Evolutionary conservation across 2,888 invertebrate species (phyloP).

Genomic region (Epinotia ramella): DNA sequence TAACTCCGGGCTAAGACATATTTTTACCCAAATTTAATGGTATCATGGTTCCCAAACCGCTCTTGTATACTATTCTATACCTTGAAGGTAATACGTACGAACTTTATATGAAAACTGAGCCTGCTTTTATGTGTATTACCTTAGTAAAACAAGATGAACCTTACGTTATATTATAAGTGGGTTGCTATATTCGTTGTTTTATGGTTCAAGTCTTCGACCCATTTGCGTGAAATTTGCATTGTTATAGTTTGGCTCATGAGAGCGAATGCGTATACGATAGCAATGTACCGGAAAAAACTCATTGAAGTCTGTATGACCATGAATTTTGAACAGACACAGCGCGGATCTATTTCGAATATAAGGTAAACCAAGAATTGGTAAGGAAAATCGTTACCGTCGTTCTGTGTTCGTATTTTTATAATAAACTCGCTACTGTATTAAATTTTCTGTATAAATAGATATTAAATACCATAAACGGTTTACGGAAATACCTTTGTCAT

Average conservation of each 20-base stretch:
- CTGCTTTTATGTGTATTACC: slow-evolving; percentile 33
- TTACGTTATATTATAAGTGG: slow-evolving; percentile 20
- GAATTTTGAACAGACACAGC: background rate
- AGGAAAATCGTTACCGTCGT: too few relatives aligned
- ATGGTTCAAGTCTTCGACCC: slow-evolving; percentile 30
- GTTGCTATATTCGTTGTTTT: slow-evolving; percentile 8
- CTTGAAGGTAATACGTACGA: background rate
- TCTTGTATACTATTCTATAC: background rate
- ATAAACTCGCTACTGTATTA: too few relatives aligned
- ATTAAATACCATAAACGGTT: too few relatives aligned
- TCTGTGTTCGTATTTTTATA: too few relatives aligned
- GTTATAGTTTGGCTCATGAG: slow-evolving; percentile 23
- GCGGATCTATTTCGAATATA: background rate
- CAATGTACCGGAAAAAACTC: slow-evolving; percentile 16
- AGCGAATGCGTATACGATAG: slow-evolving; percentile 24
- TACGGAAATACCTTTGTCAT: too few relatives aligned
- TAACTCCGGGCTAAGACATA: background rate
- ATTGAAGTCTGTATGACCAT: slow-evolving; percentile 6
- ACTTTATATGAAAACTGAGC: slow-evolving; percentile 30
- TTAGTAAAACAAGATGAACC: slow-evolving; percentile 38
- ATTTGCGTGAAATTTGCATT: slow-evolving; percentile 33
- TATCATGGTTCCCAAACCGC: background rate
- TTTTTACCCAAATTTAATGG: background rate
- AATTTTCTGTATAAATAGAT: too few relatives aligned
- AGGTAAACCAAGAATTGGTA: too few relatives aligned